phyloP scores from a whole-genome alignment of 2,113 vertebrate genomes.

The Cercocebus atys region DNA sequence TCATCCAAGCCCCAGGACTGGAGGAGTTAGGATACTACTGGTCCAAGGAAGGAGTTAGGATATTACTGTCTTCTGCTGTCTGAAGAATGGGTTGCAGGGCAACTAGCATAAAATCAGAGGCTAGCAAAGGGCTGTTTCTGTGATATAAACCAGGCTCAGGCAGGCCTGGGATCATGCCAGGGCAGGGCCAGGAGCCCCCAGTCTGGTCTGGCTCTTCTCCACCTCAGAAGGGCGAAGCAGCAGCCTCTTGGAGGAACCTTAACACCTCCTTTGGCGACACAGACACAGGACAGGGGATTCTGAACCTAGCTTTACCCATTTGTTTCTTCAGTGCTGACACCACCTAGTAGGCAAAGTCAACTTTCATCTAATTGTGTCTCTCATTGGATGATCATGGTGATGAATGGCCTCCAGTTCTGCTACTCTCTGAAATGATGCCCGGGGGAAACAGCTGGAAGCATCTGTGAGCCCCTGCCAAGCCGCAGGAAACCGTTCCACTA shows the following conservation, averaged over 20 bases:
- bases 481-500: neutral
- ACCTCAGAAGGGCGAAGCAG: neutral
- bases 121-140: neutral
- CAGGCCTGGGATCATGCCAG: neutral
- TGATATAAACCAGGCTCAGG: neutral
- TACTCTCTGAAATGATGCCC: neutral
- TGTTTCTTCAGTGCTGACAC: neutral
- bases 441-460: neutral
- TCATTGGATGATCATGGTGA: rapidly evolving
- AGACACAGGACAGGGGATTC: neutral
- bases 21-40: too few species aligned
- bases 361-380: neutral
- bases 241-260: neutral
- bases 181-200: neutral
- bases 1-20: neutral
- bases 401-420: neutral
- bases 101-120: neutral
- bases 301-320: too few species aligned
- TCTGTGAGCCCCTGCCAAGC: neutral
- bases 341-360: neutral
- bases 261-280: rapidly evolving
- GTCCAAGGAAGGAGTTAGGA: too few species aligned
- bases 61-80: neutral
- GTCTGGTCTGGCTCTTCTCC: neutral
- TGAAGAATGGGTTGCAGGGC: too few species aligned